Conservation (phyloP, 2,113 vertebrate species). For the Salvelinus alpinus region DNA sequence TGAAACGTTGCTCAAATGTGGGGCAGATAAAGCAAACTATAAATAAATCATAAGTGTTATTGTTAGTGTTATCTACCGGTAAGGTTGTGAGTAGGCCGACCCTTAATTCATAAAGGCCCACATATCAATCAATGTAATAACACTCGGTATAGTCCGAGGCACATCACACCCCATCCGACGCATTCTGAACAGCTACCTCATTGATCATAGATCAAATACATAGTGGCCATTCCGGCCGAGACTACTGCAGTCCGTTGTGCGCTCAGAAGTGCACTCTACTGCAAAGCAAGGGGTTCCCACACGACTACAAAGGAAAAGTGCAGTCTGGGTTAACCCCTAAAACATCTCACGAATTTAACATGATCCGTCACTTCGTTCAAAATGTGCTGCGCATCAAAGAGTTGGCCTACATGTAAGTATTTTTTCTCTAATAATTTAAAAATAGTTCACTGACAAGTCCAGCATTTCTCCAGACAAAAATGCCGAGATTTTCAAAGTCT, state of each 20-base stretch:
- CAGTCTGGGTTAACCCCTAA: conserved; percentile 5
- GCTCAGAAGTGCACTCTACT: conserved; percentile 9
- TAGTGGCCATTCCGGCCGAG: conserved; percentile 14
- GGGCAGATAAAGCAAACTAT: too few species aligned
- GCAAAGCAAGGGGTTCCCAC: conserved; percentile 12
- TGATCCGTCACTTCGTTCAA: neutral
- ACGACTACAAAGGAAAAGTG: conserved; percentile 13
- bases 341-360: neutral
- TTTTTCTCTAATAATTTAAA: neutral
- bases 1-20: too few species aligned
- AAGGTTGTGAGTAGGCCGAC: neutral
- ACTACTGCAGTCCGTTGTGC: conserved; percentile 15
- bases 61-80: too few species aligned
- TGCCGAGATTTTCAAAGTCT: conserved; percentile 22
- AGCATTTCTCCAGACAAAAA: neutral
- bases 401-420: neutral
- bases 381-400: neutral
- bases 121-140: neutral
- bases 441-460: neutral
- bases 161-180: conserved; percentile 29
- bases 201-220: conserved; percentile 60
- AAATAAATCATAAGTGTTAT: too few species aligned
- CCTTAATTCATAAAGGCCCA: too few species aligned
- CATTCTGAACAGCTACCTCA: neutral
- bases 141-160: too few species aligned